Percentiles rank a stretch among this genome's conserved stretches.
Conservation (phyloP, 2,113 vertebrate species). For the Regulus satrapa region DNA sequence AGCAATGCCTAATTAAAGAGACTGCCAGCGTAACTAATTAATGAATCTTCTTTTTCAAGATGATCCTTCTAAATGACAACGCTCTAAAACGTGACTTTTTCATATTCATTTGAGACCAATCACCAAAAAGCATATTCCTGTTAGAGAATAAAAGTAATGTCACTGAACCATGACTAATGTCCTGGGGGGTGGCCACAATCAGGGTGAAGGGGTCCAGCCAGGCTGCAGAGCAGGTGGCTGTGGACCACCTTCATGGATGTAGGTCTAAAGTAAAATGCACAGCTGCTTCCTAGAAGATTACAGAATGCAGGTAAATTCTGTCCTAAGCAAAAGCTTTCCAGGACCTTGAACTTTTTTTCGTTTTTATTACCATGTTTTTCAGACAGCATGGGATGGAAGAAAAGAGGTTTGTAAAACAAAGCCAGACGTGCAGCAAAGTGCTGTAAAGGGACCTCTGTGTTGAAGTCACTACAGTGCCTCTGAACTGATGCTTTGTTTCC, state of each 20-base stretch:
- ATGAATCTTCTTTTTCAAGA: constrained; percentile 33
- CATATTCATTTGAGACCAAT: neutral
- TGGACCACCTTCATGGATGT: neutral
- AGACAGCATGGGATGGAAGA: neutral
- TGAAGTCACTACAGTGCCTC: neutral
- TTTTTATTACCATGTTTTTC: neutral
- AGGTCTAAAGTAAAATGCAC: neutral
- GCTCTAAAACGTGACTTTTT: neutral
- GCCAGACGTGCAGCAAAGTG: neutral
- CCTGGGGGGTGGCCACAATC: fast-evolving
- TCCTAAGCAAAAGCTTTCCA: neutral
- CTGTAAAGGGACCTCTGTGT: neutral
- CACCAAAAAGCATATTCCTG: neutral
- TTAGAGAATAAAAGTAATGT: neutral
- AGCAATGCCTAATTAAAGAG: constrained; percentile 48
- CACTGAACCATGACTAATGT: fast-evolving
- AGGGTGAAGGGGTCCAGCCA: neutral
- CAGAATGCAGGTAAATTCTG: neutral
- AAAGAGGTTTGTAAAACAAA: neutral
- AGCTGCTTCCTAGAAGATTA: neutral
- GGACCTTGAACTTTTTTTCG: neutral
- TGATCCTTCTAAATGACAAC: neutral
- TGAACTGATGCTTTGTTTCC: neutral
- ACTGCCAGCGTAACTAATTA: constrained; percentile 49
- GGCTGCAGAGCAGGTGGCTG: neutral